Evolutionary conservation across 2,797 vertebrate species (phyloP).

Genomic region (Manis javanica): DNA sequence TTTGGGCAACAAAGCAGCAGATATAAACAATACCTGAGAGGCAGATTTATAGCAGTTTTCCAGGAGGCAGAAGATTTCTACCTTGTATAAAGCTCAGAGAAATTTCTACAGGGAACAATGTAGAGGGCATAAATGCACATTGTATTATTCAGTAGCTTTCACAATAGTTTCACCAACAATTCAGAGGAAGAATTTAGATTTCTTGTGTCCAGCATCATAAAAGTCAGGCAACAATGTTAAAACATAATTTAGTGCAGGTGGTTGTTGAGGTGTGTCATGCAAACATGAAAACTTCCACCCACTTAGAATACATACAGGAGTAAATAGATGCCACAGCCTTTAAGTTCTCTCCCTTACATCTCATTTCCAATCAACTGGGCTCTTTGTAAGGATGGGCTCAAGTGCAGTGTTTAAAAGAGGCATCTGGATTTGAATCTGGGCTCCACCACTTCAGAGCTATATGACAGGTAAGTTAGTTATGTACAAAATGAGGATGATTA

Average conservation of each 20-base stretch:
- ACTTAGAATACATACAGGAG: not conserved
- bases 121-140: not conserved
- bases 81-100: not conserved
- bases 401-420: not conserved
- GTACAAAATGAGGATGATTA: not conserved
- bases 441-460: not conserved
- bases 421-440: not conserved
- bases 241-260: not conserved
- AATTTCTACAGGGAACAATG: not conserved
- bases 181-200: not conserved
- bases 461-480: not conserved
- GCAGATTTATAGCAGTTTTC: not conserved
- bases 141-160: not conserved
- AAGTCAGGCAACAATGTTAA: not conserved
- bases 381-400: not conserved
- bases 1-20: not conserved
- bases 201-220: not conserved
- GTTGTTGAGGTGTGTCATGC: not conserved
- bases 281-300: not conserved
- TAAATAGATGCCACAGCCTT: not conserved
- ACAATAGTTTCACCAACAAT: not conserved
- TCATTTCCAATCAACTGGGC: not conserved
- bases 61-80: not conserved
- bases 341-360: not conserved
- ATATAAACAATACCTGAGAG: not conserved